These are phyloP conservation scores for Natator depressus DNA, from an alignment of 2,113 vertebrate genomes.

Conservation along the genomic window DNA sequence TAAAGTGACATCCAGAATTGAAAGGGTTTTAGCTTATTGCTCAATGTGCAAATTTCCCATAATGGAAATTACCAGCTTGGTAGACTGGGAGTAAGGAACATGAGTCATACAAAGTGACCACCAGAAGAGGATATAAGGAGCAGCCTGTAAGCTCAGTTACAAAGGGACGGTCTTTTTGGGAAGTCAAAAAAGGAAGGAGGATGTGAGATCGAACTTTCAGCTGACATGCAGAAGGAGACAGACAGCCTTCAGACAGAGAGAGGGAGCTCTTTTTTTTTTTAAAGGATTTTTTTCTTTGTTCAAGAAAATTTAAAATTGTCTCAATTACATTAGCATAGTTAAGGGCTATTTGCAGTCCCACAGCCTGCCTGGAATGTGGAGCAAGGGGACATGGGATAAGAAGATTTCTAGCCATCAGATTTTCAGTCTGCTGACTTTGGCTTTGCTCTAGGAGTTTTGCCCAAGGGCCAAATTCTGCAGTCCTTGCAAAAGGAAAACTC, in stretches of 20 bases:
- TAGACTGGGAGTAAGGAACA: neutral
- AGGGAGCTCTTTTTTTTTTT: neutral
- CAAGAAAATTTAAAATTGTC: neutral
- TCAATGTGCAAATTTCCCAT: neutral
- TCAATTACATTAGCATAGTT: neutral
- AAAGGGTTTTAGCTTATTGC: neutral
- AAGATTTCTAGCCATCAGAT: neutral
- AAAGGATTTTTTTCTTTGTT: neutral
- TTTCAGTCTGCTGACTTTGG: neutral
- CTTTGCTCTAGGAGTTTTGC: neutral
- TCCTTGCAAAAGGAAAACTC: neutral
- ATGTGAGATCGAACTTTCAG: neutral
- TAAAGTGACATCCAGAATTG: neutral
- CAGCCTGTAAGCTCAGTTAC: neutral
- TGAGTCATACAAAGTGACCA: neutral
- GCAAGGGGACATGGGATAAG: neutral
- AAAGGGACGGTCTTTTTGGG: neutral
- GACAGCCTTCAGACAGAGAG: neutral
- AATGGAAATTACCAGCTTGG: neutral
- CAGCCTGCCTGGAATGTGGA: neutral
- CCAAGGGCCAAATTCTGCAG: neutral
- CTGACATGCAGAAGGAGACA: rapidly evolving
- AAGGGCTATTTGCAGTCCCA: neutral
- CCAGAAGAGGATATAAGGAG: neutral
- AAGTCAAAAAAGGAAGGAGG: neutral